Base-by-base conservation (phyloP, 2,888 invertebrate species). In the Dusona sp. region DNA sequence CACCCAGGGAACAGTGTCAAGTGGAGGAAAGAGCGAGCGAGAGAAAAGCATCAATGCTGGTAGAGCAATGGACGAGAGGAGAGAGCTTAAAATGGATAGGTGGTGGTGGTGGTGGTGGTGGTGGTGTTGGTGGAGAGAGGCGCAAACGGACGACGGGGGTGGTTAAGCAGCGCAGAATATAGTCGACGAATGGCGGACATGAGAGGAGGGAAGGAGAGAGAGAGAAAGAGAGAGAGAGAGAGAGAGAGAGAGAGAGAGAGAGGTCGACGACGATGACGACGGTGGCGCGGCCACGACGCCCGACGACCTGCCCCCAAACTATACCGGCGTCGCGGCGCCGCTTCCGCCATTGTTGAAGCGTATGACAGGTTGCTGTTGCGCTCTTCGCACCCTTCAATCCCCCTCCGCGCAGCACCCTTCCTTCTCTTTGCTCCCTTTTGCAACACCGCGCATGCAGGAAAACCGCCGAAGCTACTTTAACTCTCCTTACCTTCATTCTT, bases 281-380 rank as follows among this genome's bases (percentile, higher is more conserved):
- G 87, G 90, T 90, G 90, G 92, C 92, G 92, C 91, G 89, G 81
- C 75, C 89, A 79, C 89, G 90, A 90, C 91, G 90, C 91, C 90
- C 89, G 89, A 79, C 88, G 86, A 48, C 1, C 73, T 67, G 78
- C 81, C 68, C 79, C 70, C 81, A 61, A 86, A 87, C 80, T 81
- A 80, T 67, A 79, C 91, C 88, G 91, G 90, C 90, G 89, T 89
- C 90, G 89, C 83, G 91, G 83, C 79, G 74, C 80, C 82, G 79
- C 75, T 85, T 88, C 89, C 91, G 91, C 91, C 91, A 91, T 91
- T 90, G 88, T 90, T 88, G 88, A 79, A 86, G 48, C 80, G 87
- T 86, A 87, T 90, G 91, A 91, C 92, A 92, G 92, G 91, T 92
- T 91, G 90, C 89, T 86, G 88, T 85, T 90, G 85, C 68, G 78